Evolutionary conservation across 2,113 vertebrate genomes (phyloP).

Genomic region (Cepphus grylle): DNA sequence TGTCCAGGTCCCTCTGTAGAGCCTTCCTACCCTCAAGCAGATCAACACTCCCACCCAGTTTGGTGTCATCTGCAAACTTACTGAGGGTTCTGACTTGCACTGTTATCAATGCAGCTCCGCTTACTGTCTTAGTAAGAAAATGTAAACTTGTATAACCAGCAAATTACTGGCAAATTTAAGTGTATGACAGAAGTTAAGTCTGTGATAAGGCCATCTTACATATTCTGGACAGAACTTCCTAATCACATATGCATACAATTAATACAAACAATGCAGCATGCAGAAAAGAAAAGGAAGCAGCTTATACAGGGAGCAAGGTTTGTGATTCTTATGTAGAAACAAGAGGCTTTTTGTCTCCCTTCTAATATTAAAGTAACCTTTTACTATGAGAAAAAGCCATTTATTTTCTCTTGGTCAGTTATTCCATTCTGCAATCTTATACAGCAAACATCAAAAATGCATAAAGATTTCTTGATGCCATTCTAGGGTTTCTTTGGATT

Average conservation of each 20-base stretch:
- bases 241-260: not conserved
- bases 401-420: not conserved
- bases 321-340: not conserved
- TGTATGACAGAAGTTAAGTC: not conserved
- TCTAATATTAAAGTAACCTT: not conserved
- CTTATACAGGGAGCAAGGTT: not conserved
- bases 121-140: not conserved
- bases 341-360: not conserved
- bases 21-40: too few relatives aligned
- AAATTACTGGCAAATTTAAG: not conserved
- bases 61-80: too few relatives aligned
- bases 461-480: not conserved
- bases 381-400: not conserved
- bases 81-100: not conserved
- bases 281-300: not conserved
- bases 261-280: not conserved
- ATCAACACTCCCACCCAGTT: too few relatives aligned
- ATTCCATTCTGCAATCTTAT: not conserved
- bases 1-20: too few relatives aligned
- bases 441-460: not conserved
- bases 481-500: not conserved
- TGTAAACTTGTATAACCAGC: not conserved
- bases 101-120: not conserved
- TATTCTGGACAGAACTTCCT: not conserved
- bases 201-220: not conserved